Evolutionary conservation across 2,888 invertebrate genomes (phyloP), one percentile per base, ranked within the genome.

Genomic region (Callyntrura guangdongensis): DNA sequence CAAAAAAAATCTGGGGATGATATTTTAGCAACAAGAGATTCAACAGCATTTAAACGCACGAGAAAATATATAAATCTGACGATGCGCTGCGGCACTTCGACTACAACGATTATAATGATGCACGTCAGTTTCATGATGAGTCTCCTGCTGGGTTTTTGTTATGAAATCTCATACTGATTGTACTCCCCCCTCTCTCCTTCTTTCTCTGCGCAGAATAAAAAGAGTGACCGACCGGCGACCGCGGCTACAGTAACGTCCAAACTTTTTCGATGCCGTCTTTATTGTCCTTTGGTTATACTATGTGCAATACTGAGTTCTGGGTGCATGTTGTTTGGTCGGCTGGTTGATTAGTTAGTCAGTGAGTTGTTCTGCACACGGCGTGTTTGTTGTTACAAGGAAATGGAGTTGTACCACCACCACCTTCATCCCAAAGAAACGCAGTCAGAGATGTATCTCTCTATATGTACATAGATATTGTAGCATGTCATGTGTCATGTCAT

Each of bases 81-180:
- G 36, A 2, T 36, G 6, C 36, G 6, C 36, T 36, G 36, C 36
- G 36, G 36, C 36, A 36, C 36, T 36, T 36, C 36, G 36, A 6
- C 2, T 36, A 36, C 27, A 27, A 27, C 27, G 36, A 27, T 27
- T 45, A 17, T 14, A 9, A 69, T 45, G 69, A 69, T 45, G 69
- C 61, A 27, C 47, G 87, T 88, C 88, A 83, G 83, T 61, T 82
- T 88, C 88, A 88, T 88, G 82, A 88, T 88, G 88, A 88, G 72
- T 83, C 47, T 61, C 88, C 82, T 83, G 88, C 88, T 83, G 88
- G 17, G 14, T 59, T 88, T 87, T 61, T 72, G 74, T 88, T 88
- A 88, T 83, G 83, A 88, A 88, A 82, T 83, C 61, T 17, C 82
- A 61, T 88, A 45, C 69, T 79, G 74, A 56, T 14, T 1, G 17